These are phyloP conservation scores for Busseola fusca DNA, from an alignment of 2,888 invertebrate species.

Conservation along the genomic window DNA sequence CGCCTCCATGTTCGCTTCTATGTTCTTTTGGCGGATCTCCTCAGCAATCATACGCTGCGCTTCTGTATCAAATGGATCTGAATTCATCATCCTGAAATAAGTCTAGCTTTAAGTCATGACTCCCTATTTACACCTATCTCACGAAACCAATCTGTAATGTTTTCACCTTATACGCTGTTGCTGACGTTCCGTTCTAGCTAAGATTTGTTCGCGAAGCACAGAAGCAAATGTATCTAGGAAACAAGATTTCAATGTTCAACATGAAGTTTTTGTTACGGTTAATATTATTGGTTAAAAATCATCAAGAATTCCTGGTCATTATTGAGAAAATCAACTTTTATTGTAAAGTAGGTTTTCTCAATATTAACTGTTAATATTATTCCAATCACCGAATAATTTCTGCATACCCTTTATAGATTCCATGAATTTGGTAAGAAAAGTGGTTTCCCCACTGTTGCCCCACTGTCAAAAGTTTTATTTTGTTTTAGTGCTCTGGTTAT, in stretches of 20 bases:
- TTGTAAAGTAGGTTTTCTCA: conserved; percentile 25
- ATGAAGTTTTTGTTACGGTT: conserved; percentile 41
- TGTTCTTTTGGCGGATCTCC: conserved; percentile 98
- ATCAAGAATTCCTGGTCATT: conserved; percentile 3
- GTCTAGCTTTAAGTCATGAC: conserved; percentile 42
- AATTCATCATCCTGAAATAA: conserved; percentile 93
- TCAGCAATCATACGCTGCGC: conserved; percentile 98
- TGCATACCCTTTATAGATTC: not conserved
- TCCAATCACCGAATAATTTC: conserved; percentile 12
- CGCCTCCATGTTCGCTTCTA: conserved; percentile 99
- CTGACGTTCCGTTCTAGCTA: conserved; percentile 94
- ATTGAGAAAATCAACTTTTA: conserved; percentile 14
- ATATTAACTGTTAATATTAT: conserved; percentile 15
- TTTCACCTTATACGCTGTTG: conserved; percentile 91
- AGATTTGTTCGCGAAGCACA: conserved; percentile 94
- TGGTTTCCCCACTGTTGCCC: not conserved
- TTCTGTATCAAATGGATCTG: conserved; percentile 98
- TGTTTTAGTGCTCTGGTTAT: not conserved
- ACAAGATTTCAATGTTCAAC: conserved; percentile 56
- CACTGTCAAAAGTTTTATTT: conserved; percentile 1
- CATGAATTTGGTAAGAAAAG: not conserved
- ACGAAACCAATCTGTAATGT: conserved; percentile 37
- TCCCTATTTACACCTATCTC: conserved; percentile 41
- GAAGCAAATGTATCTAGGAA: conserved; percentile 92
- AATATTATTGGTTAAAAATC: conserved; percentile 10